These are phyloP conservation scores for Ramphastos sulfuratus DNA, from an alignment of 2,113 vertebrate genomes.

Conservation along the genomic window DNA sequence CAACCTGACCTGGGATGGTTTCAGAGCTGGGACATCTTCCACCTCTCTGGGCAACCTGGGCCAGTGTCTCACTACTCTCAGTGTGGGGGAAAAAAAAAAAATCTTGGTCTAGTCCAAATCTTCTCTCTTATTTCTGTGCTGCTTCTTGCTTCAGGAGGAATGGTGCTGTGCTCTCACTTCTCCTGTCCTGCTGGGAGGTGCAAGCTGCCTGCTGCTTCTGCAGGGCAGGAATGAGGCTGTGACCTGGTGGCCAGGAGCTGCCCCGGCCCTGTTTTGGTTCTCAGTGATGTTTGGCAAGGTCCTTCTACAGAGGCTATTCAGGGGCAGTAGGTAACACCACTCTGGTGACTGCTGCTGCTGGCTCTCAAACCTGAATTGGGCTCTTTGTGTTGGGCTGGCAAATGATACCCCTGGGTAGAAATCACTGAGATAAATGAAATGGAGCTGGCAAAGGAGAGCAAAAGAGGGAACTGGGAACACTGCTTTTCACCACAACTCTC, in stretches of 20 bases:
- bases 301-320: neutral
- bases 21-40: too few species aligned
- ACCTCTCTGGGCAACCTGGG: too few species aligned
- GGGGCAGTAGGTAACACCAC: neutral
- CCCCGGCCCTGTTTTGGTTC: neutral
- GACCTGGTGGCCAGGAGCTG: neutral
- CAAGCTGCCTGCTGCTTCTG: neutral
- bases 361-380: neutral
- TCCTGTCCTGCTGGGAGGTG: neutral
- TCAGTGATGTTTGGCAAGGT: neutral
- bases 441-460: neutral
- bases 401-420: constrained; percentile 50
- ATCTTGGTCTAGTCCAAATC: neutral
- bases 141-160: neutral
- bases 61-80: neutral
- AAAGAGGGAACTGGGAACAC: constrained; percentile 31
- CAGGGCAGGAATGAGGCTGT: neutral
- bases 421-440: constrained; percentile 8
- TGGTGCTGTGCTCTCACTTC: neutral
- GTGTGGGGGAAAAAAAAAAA: neutral
- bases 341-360: constrained; percentile 11
- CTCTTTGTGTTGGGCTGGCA: constrained; percentile 38
- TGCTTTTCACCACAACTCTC: neutral
- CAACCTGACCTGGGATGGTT: too few species aligned
- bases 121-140: neutral